These are phyloP conservation scores for Montipora capricornis DNA, from an alignment of 64 coral and sea anemone species.

Conservation along the genomic window DNA sequence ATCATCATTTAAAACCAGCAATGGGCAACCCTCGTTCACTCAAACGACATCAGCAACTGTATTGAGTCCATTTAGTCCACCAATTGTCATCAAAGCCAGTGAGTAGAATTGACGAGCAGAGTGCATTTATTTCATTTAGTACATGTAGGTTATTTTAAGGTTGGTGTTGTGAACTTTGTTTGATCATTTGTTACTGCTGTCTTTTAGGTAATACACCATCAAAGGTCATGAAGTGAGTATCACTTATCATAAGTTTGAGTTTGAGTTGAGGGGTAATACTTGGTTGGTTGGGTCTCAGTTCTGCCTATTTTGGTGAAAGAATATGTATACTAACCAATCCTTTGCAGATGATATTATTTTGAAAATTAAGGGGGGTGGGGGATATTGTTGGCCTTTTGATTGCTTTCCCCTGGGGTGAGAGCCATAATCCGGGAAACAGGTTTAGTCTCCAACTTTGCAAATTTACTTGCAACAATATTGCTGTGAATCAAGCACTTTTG, in stretches of 20 bases:
- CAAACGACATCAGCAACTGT: constrained; percentile 35
- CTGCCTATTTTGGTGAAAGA: no score
- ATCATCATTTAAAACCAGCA: constrained; percentile 36
- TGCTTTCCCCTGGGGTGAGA: no score
- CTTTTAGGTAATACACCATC: constrained; percentile 57
- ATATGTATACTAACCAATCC: no score
- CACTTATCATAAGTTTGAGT: not conserved
- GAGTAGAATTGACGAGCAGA: not conserved
- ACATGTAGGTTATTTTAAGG: not conserved
- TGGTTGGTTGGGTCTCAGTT: no score
- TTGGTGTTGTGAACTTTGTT: not conserved
- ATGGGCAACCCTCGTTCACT: constrained; percentile 46
- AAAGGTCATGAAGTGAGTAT: constrained; percentile 58
- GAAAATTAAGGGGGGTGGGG: no score
- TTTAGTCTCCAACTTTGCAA: no score
- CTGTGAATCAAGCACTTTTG: no score
- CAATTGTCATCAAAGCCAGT: constrained; percentile 79
- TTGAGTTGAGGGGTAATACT: no score
- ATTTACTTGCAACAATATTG: no score
- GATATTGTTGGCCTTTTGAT: no score
- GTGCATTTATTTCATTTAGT: not conserved
- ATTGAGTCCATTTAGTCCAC: not conserved
- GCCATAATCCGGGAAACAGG: no score
- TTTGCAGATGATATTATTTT: no score
- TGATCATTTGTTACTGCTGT: not conserved